A percentile compares a stretch with the other conserved stretches of the same genome.
Conservation (phyloP, 2,113 vertebrate species). For the Stomatorhinus ivindoensis region DNA sequence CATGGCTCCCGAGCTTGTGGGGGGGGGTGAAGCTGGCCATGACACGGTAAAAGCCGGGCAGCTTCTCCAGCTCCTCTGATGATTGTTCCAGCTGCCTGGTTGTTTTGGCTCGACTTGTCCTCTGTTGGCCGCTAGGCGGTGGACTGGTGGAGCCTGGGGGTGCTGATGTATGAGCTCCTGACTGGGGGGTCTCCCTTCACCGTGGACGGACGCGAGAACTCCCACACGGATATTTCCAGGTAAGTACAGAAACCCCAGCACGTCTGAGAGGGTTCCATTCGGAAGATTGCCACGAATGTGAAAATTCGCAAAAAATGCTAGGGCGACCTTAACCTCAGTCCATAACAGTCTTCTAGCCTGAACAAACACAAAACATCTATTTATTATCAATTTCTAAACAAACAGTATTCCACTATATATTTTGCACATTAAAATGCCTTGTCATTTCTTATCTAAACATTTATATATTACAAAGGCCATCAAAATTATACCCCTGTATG, state of each 20-base stretch:
- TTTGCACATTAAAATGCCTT: neutral
- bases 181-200: constrained; percentile 97
- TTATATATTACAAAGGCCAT: too few species aligned
- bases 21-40: constrained; percentile 85
- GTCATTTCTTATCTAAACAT: too few species aligned
- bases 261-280: neutral
- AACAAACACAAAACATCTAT: neutral
- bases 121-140: constrained; percentile 69
- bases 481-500: too few species aligned
- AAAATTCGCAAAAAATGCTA: neutral
- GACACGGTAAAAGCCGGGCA: constrained; percentile 72
- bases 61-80: neutral
- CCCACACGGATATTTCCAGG: constrained; percentile 94
- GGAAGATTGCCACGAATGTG: neutral
- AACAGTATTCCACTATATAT: neutral
- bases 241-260: constrained; percentile 47
- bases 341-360: neutral
- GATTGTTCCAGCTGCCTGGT: neutral
- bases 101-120: neutral
- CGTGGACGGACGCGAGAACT: constrained; percentile 93
- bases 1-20: constrained; percentile 96
- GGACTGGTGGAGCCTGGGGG: constrained; percentile 98
- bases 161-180: constrained; percentile 92
- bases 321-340: neutral
- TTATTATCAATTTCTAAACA: neutral